A percentile compares a stretch with the other conserved stretches of the same genome.
Conservation (phyloP, 2,888 invertebrate species). For the Oscheius sp. region DNA sequence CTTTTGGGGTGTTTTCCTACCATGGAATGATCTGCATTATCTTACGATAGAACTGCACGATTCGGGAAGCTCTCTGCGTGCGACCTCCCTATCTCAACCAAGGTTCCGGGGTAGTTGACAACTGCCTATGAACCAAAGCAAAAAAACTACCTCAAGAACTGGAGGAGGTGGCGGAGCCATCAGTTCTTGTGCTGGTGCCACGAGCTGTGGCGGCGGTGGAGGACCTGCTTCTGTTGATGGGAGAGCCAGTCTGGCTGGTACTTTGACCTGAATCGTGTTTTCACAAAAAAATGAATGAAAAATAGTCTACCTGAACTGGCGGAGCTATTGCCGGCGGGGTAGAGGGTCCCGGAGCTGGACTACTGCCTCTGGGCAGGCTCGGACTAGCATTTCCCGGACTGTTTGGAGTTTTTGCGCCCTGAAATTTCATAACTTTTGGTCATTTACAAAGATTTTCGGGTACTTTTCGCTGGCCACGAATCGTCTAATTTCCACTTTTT, state of each 20-base stretch:
- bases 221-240: constrained; percentile 6
- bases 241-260: not conserved
- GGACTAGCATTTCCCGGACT: constrained; percentile 34
- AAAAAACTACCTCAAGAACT: not conserved
- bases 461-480: too few relatives aligned
- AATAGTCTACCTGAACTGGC: constrained; percentile 9
- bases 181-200: constrained; percentile 9
- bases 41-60: too few relatives aligned
- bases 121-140: too few relatives aligned
- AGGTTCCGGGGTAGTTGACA: too few relatives aligned
- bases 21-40: too few relatives aligned
- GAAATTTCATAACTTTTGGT: too few relatives aligned
- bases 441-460: too few relatives aligned
- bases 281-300: not conserved
- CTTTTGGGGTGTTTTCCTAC: too few relatives aligned
- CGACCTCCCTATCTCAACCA: too few relatives aligned
- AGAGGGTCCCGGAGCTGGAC: not conserved
- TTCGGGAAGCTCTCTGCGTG: too few relatives aligned
- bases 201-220: constrained; percentile 24
- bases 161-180: constrained; percentile 17
- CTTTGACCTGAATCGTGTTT: not conserved
- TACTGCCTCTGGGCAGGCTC: constrained; percentile 1
- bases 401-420: not conserved
- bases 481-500: too few relatives aligned
- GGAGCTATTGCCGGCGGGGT: constrained; percentile 23